Conservation (phyloP, 2,888 invertebrate species). For the Prionchulus punctatus region DNA sequence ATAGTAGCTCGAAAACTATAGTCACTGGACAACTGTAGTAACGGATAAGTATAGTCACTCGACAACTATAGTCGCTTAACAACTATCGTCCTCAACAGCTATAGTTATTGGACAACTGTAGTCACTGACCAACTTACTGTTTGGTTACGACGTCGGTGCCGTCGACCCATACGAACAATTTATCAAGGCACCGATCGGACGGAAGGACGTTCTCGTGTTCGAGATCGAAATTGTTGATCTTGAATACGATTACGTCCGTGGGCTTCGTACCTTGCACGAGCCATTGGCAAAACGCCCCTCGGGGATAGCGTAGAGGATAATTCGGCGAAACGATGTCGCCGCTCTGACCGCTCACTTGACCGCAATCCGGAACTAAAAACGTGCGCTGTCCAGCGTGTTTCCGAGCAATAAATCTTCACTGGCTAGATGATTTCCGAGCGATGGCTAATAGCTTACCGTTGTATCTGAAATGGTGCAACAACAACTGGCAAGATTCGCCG, state of each 20-base stretch:
- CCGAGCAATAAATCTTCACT: background rate
- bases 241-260: constrained; percentile 4
- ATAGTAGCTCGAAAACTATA: too few species aligned
- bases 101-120: background rate
- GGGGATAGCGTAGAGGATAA: constrained; percentile 3
- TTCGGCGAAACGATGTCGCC: constrained; percentile 1
- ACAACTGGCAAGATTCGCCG: constrained; percentile 1
- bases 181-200: constrained; percentile 2
- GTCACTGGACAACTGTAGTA: too few species aligned
- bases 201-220: background rate
- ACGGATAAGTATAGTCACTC: too few species aligned
- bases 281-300: constrained; percentile 10
- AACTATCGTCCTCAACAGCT: too few species aligned
- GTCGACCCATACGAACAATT: constrained; percentile 2
- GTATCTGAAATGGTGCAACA: background rate
- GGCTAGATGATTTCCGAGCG: background rate
- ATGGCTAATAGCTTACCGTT: background rate
- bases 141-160: constrained; percentile 10
- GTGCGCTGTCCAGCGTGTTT: background rate
- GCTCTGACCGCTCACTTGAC: background rate
- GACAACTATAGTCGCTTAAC: too few species aligned
- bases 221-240: constrained; percentile 7
- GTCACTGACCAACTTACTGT: background rate
- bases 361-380: background rate
- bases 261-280: background rate